Evolutionary conservation across 2,113 vertebrate genomes (phyloP).

Genomic region (Orycteropus afer): DNA sequence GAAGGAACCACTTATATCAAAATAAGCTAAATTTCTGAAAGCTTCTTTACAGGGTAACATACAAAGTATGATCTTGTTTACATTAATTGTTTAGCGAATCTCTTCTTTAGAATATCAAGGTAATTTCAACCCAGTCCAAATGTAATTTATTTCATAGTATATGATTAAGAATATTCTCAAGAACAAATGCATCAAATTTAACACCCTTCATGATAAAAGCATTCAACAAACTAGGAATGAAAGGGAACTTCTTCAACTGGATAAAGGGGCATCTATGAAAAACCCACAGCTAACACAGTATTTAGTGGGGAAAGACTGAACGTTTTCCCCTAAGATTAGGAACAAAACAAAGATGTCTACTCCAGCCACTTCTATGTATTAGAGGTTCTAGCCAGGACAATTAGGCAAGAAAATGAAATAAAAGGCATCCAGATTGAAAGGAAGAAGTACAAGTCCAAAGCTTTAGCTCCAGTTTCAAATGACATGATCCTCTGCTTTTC

Average conservation of each 20-base stretch:
- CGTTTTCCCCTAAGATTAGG: not conserved
- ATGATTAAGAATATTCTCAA: not conserved
- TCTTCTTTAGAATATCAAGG: not conserved
- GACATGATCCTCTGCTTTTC: not conserved
- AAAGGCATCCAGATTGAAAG: constrained; percentile 37
- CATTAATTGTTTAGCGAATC: not conserved
- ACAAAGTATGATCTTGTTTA: constrained; percentile 23
- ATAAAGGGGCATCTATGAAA: constrained; percentile 5
- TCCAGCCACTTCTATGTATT: not conserved
- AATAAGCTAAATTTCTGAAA: constrained; percentile 31
- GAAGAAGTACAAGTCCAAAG: not conserved
- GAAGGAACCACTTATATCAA: not conserved
- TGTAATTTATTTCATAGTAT: not conserved
- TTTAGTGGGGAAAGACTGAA: not conserved
- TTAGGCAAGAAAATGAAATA: constrained; percentile 30
- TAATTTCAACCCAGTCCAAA: not conserved
- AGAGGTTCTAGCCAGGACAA: constrained; percentile 26
- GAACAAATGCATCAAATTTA: constrained; percentile 22
- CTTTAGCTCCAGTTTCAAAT: constrained; percentile 15
- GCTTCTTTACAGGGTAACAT: not conserved
- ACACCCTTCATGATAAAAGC: constrained; percentile 21
- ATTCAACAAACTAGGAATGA: constrained; percentile 40
- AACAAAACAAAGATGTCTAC: not conserved
- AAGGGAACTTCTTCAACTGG: not conserved
- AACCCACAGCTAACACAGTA: not conserved